Evolutionary conservation across 1,140 invertebrate species (phyloP).

Genomic region (Rhyacophila brunnea): DNA sequence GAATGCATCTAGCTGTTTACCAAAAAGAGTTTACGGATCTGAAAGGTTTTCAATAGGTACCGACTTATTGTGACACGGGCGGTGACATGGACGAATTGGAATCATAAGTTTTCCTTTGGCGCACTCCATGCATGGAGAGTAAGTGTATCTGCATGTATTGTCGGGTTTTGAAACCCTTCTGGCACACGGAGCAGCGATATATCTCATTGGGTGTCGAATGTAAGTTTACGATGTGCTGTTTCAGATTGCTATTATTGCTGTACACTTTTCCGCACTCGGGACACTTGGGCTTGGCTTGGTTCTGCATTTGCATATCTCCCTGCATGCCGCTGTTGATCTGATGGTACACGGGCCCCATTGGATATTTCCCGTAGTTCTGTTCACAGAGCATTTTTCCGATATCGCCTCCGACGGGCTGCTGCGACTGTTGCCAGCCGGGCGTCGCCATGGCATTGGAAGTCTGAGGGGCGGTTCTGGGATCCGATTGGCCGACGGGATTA

Average conservation of each 20-base stretch:
- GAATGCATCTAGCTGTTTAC: too few species aligned
- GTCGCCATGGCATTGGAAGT: constrained; percentile 21
- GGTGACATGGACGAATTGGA: constrained; percentile 26
- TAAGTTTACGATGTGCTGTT: constrained; percentile 73
- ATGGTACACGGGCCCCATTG: constrained; percentile 12
- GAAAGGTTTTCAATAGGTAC: too few species aligned
- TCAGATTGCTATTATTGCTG: constrained; percentile 65
- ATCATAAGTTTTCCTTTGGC: constrained; percentile 57
- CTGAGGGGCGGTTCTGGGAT: constrained; percentile 20
- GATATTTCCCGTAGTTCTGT: constrained; percentile 30
- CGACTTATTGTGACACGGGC: constrained; percentile 27
- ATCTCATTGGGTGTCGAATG: constrained; percentile 66
- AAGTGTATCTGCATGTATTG: constrained; percentile 71
- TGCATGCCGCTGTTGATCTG: constrained; percentile 10
- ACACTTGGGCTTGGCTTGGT: constrained; percentile 59
- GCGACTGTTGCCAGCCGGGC: constrained; percentile 37
- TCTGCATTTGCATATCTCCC: constrained; percentile 4
- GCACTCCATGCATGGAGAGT: constrained; percentile 66
- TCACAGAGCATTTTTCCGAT: constrained; percentile 29
- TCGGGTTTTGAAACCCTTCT: constrained; percentile 68
- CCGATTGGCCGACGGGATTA: constrained; percentile 22
- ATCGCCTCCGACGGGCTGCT: constrained; percentile 30
- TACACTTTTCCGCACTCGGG: constrained; percentile 68
- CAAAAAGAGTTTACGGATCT: too few species aligned
- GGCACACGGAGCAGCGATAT: constrained; percentile 64